A percentile compares a stretch with the other conserved stretches of the same genome.
Conservation (phyloP, 1,140 invertebrate genomes). For the Papilio dardanus region DNA sequence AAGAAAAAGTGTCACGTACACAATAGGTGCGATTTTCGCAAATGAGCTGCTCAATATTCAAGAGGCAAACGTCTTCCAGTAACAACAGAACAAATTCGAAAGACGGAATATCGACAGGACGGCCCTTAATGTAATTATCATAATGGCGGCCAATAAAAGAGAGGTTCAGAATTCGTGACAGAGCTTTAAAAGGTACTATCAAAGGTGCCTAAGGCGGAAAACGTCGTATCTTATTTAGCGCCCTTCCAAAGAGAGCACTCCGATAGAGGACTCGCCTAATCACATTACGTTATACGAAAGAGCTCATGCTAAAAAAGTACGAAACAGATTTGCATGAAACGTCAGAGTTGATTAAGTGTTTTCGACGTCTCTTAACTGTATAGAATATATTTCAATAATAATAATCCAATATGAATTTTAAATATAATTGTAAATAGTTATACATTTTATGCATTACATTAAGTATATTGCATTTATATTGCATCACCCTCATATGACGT, state of each 20-base stretch:
- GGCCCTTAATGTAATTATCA: constrained; percentile 80
- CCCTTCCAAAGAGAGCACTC: constrained; percentile 62
- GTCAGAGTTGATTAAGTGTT: constrained; percentile 71
- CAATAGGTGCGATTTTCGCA: constrained; percentile 78
- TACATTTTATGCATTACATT: background rate
- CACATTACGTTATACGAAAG: constrained; percentile 77
- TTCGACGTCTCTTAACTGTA: constrained; percentile 47
- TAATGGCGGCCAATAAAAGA: constrained; percentile 80
- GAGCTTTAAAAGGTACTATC: constrained; percentile 79
- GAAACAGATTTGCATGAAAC: constrained; percentile 79
- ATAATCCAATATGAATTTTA: background rate
- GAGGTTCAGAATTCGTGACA: constrained; percentile 76
- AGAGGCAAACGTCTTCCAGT: constrained; percentile 70
- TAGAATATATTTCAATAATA: background rate
- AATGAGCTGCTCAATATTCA: constrained; percentile 81
- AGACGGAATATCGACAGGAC: constrained; percentile 77
- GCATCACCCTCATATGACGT: constrained; percentile 60
- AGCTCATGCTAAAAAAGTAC: constrained; percentile 71
- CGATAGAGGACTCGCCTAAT: constrained; percentile 68
- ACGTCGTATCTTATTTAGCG: constrained; percentile 79
- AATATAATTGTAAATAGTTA: background rate
- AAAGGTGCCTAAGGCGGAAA: constrained; percentile 79
- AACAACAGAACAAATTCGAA: constrained; percentile 79
- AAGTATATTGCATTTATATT: constrained; percentile 45
- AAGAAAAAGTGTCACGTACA: constrained; percentile 74